phyloP scores from a whole-genome alignment of 1,140 invertebrate species.

The Penaeus chinensis region DNA sequence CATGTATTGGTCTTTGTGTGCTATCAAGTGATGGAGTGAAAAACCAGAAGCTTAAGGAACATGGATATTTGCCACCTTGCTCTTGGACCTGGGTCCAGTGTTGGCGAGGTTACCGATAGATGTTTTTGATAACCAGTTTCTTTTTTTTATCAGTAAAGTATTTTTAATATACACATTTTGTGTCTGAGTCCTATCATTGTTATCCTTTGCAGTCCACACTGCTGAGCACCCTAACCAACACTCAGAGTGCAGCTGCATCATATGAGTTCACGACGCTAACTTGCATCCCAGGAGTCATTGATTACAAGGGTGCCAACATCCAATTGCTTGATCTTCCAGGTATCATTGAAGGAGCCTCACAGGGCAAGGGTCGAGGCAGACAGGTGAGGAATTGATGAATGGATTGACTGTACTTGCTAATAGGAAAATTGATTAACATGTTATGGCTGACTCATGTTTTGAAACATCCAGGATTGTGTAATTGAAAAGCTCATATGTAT shows the following conservation, averaged over 20 bases:
- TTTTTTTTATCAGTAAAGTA: not conserved
- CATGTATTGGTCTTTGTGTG: no score
- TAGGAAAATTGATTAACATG: no score
- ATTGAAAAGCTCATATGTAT: no score
- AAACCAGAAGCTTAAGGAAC: no score
- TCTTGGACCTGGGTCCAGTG: no score
- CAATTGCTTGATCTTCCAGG: conserved; percentile 97
- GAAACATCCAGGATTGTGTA: no score
- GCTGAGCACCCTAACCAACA: conserved; percentile 91
- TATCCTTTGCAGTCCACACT: conserved; percentile 83
- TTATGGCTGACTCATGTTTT: no score
- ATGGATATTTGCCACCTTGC: no score
- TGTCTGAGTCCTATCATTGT: conserved; percentile 25
- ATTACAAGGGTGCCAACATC: conserved; percentile 91
- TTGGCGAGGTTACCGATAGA: no score
- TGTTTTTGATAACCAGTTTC: no score
- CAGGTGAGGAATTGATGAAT: conserved; percentile 71
- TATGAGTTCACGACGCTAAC: conserved; percentile 99
- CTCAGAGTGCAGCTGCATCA: conserved; percentile 93
- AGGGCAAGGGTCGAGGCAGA: conserved; percentile 88
- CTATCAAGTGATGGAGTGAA: no score
- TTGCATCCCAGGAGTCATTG: conserved; percentile 98
- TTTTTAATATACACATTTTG: not conserved
- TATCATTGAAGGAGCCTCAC: conserved; percentile 95
- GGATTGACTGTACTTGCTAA: no score